A percentile compares a stretch with the other conserved stretches of the same genome.
phyloP scores from a whole-genome alignment of 2,888 invertebrate species.

The Meandrusa payeni region DNA sequence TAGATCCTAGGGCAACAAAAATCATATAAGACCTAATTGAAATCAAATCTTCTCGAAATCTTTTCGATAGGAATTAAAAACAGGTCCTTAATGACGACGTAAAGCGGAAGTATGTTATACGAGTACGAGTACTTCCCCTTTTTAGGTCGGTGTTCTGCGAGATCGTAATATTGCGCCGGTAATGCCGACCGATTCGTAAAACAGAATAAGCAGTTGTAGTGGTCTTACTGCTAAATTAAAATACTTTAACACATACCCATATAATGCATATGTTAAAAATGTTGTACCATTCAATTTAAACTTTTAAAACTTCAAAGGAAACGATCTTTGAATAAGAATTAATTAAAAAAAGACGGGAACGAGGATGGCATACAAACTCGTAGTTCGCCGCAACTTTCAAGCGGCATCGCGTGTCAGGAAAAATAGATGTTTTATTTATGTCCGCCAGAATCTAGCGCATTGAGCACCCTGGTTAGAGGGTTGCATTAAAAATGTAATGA shows the following conservation, averaged over 20 bases:
- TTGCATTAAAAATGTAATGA: conserved; percentile 63
- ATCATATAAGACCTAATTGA: no score
- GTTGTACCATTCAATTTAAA: conserved; percentile 1
- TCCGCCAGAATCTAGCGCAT: conserved; percentile 31
- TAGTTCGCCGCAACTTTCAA: conserved; percentile 2
- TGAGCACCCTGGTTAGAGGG: conserved; percentile 32
- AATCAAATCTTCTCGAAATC: no score
- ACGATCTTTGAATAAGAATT: conserved; percentile 11
- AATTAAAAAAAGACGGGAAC: background rate
- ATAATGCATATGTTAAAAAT: background rate
- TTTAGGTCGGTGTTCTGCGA: background rate
- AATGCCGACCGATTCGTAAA: no score
- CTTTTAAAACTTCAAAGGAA: conserved; percentile 5
- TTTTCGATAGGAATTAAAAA: no score
- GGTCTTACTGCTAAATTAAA: no score
- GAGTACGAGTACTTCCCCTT: no score
- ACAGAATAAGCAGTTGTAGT: no score
- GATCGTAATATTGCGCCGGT: no score
- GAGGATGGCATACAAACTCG: conserved; percentile 6
- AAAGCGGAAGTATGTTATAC: no score
- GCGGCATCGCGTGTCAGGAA: conserved; percentile 41
- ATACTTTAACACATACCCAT: background rate
- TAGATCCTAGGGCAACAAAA: no score
- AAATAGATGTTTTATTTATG: conserved; percentile 47
- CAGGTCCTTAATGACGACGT: no score